Evolutionary conservation across 2,113 vertebrate species (phyloP).

Genomic region (Clarias macrocephalus): DNA sequence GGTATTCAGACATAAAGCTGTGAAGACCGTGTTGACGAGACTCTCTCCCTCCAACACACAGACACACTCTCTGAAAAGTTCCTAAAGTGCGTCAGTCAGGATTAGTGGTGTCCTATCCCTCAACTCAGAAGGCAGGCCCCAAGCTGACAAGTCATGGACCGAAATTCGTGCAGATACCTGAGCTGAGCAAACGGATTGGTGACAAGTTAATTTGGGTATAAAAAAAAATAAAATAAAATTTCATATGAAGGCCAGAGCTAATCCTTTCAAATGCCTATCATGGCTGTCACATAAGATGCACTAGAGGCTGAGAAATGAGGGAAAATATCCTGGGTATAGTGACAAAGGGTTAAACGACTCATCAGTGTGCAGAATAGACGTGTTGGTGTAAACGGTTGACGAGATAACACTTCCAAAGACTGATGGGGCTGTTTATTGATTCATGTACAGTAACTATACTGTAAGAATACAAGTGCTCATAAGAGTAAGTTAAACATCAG

Average conservation of each 20-base stretch:
- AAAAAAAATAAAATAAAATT: conserved; percentile 17
- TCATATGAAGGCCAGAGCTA: conserved; percentile 44
- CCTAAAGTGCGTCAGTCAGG: conserved; percentile 48
- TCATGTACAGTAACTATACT: too few species aligned
- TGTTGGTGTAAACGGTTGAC: not conserved
- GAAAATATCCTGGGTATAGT: not conserved
- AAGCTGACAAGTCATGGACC: conserved; percentile 42
- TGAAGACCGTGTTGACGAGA: not conserved
- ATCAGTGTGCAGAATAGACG: conserved; percentile 10
- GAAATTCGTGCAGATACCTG: conserved; percentile 38
- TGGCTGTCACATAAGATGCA: conserved; percentile 9
- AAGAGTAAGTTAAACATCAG: not conserved
- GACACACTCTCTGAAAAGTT: conserved; percentile 13
- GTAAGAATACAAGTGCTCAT: not conserved
- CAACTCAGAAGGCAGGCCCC: conserved; percentile 31
- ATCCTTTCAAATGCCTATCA: conserved; percentile 48
- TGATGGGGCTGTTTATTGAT: not conserved
- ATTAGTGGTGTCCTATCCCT: conserved; percentile 44
- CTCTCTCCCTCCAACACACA: not conserved
- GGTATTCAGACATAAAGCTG: conserved; percentile 36
- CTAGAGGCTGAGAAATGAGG: conserved; percentile 16
- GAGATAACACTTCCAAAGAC: not conserved
- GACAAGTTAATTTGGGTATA: conserved; percentile 55
- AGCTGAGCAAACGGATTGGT: conserved; percentile 28
- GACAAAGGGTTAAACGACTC: conserved; percentile 10